These are phyloP conservation scores for Ephestia elutella DNA, from an alignment of 1,140 invertebrate genomes.

Conservation along the genomic window DNA sequence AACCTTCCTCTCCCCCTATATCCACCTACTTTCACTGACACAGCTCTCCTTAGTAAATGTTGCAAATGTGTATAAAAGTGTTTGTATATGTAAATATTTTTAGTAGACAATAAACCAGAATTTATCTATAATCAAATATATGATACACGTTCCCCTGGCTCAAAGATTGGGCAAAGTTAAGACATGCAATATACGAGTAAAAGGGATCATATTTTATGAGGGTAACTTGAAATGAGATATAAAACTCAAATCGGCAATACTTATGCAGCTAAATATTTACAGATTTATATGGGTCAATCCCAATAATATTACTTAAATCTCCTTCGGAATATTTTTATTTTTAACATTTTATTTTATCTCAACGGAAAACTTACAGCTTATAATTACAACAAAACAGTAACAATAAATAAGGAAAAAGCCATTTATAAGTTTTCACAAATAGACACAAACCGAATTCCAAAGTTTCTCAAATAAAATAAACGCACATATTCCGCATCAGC, in stretches of 20 bases:
- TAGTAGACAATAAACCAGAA: background rate
- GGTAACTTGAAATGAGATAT: constrained; percentile 11
- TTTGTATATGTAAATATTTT: background rate
- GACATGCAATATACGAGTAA: constrained; percentile 11
- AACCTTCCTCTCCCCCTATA: no score
- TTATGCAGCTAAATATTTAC: constrained; percentile 8
- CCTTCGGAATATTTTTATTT: background rate
- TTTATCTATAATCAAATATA: background rate
- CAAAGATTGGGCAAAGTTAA: constrained; percentile 7
- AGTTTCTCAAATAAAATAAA: no score
- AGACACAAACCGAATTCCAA: no score
- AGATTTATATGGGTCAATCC: constrained; percentile 5
- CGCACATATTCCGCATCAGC: no score
- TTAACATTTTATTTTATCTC: background rate
- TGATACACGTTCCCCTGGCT: background rate
- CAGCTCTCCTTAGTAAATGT: no score
- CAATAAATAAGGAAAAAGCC: no score
- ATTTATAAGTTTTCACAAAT: no score
- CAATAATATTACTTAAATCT: background rate
- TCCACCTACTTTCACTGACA: no score
- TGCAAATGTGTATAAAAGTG: no score
- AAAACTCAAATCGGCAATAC: constrained; percentile 11
- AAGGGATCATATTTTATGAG: constrained; percentile 11
- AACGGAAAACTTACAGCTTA: no score
- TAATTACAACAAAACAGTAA: no score